A percentile compares a stretch with the other conserved stretches of the same genome.
phyloP scores from a whole-genome alignment of 2,888 invertebrate genomes.

The Malacosoma neustria region DNA sequence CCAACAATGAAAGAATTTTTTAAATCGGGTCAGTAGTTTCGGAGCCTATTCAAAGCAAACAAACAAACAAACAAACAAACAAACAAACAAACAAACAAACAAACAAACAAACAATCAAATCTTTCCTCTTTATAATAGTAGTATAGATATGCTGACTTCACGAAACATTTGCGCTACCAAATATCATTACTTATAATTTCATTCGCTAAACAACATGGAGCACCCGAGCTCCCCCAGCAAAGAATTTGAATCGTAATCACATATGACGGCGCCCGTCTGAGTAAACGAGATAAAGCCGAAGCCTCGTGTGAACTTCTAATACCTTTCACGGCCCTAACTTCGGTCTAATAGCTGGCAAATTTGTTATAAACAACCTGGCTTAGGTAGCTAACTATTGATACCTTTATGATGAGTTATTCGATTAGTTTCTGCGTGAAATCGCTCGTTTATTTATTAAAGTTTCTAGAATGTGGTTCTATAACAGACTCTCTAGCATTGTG shows the following conservation, averaged over 20 bases:
- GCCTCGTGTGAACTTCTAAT: constrained; percentile 15
- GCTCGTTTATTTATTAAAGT: neutral
- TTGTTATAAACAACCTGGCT: neutral
- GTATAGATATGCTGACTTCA: no score
- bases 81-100: no score
- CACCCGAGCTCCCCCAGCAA: constrained; percentile 6
- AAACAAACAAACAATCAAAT: no score
- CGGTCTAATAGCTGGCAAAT: neutral
- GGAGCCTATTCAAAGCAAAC: no score
- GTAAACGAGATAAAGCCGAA: constrained; percentile 57
- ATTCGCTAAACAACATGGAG: neutral
- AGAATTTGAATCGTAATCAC: constrained; percentile 61
- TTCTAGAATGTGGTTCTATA: no score
- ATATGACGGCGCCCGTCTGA: constrained; percentile 48
- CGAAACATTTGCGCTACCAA: no score
- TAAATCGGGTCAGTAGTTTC: no score
- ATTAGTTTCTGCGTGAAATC: neutral
- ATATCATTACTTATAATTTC: no score
- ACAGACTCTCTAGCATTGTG: no score
- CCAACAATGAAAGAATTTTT: no score
- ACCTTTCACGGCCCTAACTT: neutral
- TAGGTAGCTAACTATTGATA: neutral
- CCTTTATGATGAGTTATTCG: neutral
- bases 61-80: no score
- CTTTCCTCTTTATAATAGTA: no score